Base-by-base conservation (phyloP, 23 tunicate genomes). In the Clavelina lepadiformis region DNA sequence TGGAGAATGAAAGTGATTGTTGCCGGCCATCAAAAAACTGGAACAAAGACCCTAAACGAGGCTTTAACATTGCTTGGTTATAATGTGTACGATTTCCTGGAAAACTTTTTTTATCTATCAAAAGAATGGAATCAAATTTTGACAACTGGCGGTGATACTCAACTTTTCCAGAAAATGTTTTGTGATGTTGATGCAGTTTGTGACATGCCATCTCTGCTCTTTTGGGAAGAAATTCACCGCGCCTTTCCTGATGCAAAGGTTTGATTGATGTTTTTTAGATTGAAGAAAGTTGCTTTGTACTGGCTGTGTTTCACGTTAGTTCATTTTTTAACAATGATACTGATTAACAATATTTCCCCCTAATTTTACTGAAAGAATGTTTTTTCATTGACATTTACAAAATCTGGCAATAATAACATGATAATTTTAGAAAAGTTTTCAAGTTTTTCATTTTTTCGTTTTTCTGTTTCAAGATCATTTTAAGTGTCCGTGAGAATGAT, bases 11-110 rank as follows among this genome's bases (percentile, higher is more conserved):
- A 63, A 37, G 50, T 63, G 20, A 36, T 63, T 6, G 50, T 63
- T 22, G 69, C 69, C 19, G 69, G 69, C 24, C 69, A 63, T 37
- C 69, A 63, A 63, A 63, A 63, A 63, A 63, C 69, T 63, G 69
- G 69, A 35, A 63, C 69, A 34, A 63, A 63, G 22, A 34, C 69
- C 4, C 22, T 63, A 8, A 63, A 35, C 22, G 22, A 35, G 6
- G 69, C 69, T 23, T 63, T 63, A 30, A 63, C 21, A 5, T 5
- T 63, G 7, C 49, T 63, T 35, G 69, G 50, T 3, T 63, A 63
- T 37, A 63, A 63, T 18, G 69, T 63, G 24, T 63, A 63, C 38
- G 69, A 63, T 28, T 63, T 63, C 38, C 28, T 63, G 22, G 69
- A 63, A 35, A 63, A 63, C 28, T 63, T 3, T 35, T 63, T 15